A percentile compares a stretch with the other conserved stretches of the same genome.
phyloP scores from a whole-genome alignment of 2,797 vertebrate genomes.

The Luscinia megarhynchos region DNA sequence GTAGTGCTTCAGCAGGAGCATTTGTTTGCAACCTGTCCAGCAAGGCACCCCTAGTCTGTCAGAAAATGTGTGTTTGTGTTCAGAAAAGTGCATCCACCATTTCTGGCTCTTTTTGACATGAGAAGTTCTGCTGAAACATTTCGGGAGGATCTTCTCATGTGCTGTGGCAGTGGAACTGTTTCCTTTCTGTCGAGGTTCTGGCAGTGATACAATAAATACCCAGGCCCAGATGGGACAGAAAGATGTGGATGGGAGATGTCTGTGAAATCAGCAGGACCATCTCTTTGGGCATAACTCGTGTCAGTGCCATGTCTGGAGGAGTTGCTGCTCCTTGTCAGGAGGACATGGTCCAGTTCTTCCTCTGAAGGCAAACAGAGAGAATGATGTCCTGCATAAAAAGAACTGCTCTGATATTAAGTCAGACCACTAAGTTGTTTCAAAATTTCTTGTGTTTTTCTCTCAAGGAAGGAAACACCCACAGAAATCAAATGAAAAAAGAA shows the following conservation, averaged over 20 bases:
- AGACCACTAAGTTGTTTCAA: not conserved
- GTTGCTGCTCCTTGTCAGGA: not conserved
- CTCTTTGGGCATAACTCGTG: not conserved
- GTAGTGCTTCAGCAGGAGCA: not conserved
- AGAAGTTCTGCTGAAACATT: not conserved
- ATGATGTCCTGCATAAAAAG: not conserved
- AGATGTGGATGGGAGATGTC: not conserved
- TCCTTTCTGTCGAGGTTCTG: not conserved
- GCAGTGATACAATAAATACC: not conserved
- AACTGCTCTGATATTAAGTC: not conserved
- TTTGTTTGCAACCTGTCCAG: not conserved
- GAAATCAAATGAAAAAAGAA: not conserved
- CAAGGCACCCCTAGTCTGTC: not conserved
- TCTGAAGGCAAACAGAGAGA: not conserved
- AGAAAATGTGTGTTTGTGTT: not conserved
- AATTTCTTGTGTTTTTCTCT: not conserved
- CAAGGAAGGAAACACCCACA: not conserved
- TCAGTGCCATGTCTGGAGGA: not conserved
- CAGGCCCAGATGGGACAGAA: not conserved
- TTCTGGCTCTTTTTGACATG: not conserved
- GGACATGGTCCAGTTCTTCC: not conserved
- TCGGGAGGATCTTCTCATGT: not conserved
- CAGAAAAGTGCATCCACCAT: not conserved
- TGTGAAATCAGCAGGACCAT: not conserved
- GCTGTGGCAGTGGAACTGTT: not conserved